These are phyloP conservation scores for Actinia equina DNA, from an alignment of 64 coral and sea anemone species.

Conservation along the genomic window DNA sequence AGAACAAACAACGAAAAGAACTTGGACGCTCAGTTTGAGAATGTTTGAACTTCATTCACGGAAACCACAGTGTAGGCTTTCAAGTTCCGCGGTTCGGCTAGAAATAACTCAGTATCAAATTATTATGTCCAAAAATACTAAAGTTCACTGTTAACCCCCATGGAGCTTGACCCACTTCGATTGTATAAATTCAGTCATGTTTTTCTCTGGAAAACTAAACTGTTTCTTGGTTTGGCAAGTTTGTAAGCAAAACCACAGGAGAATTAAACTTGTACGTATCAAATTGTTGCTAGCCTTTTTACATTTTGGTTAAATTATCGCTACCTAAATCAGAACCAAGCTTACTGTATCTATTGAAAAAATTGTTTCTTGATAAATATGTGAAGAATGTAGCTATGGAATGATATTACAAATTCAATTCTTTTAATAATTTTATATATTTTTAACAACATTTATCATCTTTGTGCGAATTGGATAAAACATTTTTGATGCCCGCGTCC, in stretches of 20 bases:
- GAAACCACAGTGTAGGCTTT: neutral
- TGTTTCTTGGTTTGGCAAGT: neutral
- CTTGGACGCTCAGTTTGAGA: neutral
- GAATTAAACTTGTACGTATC: neutral
- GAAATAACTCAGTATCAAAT: neutral
- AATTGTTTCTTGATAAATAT: no score
- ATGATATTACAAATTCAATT: no score
- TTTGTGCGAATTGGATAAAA: neutral
- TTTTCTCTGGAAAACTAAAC: neutral
- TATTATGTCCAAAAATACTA: constrained; percentile 6
- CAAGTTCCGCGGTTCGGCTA: neutral
- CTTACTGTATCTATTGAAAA: no score
- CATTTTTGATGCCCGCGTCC: neutral
- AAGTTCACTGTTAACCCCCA: neutral
- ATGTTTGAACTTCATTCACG: constrained; percentile 5
- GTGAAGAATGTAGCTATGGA: no score
- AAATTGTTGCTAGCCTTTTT: neutral
- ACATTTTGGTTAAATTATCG: neutral
- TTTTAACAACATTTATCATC: neutral
- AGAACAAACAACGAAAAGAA: neutral
- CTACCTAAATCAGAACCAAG: no score
- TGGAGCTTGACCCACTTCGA: neutral
- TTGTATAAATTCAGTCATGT: neutral
- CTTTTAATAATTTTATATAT: no score
- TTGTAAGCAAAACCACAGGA: neutral